Evolutionary conservation across 2,113 vertebrate genomes (phyloP).

Genomic region (Psophia crepitans): DNA sequence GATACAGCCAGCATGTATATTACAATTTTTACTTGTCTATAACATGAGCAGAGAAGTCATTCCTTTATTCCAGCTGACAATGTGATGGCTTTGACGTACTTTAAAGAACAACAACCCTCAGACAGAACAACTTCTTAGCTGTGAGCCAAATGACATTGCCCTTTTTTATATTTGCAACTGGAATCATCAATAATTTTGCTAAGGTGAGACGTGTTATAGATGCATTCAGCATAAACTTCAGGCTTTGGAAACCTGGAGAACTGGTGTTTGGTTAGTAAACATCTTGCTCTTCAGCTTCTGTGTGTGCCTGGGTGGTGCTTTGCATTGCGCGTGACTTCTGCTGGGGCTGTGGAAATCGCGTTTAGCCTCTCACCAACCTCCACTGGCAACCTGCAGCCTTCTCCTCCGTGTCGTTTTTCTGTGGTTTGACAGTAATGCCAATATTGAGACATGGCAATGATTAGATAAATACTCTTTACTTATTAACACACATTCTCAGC

Average conservation of each 20-base stretch:
- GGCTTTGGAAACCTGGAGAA: background rate
- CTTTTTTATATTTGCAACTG: constrained; percentile 42
- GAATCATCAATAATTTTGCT: background rate
- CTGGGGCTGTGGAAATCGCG: background rate
- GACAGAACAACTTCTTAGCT: constrained; percentile 23
- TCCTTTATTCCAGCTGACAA: constrained; percentile 2
- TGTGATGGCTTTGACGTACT: constrained; percentile 5
- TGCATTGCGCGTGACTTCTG: background rate
- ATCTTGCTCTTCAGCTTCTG: background rate
- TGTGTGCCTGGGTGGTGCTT: background rate
- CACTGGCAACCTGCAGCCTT: background rate
- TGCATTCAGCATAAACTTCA: background rate
- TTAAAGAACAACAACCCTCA: constrained; percentile 6
- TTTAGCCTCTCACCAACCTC: background rate
- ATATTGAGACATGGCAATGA: background rate
- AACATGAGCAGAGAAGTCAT: background rate
- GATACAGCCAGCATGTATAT: background rate
- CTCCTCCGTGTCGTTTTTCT: background rate
- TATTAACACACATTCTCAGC: background rate
- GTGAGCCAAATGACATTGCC: constrained; percentile 50
- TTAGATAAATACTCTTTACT: background rate
- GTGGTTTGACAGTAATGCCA: background rate
- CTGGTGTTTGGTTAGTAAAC: background rate
- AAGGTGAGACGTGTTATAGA: background rate
- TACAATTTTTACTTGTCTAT: background rate